phyloP scores from a whole-genome alignment of 2,888 invertebrate species.

The Chydorus sphaericus region DNA sequence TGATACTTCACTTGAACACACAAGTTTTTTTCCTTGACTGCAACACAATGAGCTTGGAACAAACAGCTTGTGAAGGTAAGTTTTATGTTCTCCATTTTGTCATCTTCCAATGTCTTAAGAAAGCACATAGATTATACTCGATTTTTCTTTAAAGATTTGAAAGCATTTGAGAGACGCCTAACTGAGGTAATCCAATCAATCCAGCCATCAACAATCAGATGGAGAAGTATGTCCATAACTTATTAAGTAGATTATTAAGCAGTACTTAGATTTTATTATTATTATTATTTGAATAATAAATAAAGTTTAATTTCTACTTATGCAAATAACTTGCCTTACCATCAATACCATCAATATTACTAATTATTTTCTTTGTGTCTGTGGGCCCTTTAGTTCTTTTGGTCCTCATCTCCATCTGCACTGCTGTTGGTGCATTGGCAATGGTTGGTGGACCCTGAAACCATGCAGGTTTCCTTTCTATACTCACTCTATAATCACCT shows the following conservation, averaged over 20 bases:
- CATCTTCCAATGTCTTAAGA: background rate
- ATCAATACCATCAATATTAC: too few relatives aligned
- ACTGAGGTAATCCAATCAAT: conserved; percentile 94
- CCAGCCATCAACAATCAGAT: conserved; percentile 83
- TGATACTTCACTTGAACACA: background rate
- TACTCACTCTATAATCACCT: conserved; percentile 89
- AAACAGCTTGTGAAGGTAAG: conserved; percentile 80
- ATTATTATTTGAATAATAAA: background rate
- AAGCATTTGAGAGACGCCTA: conserved; percentile 90
- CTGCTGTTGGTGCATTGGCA: conserved; percentile 89
- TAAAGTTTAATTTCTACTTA: conserved; percentile 3
- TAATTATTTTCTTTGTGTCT: too few relatives aligned
- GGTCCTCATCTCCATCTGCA: conserved; percentile 70
- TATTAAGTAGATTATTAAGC: background rate
- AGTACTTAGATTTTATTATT: conserved; percentile 1
- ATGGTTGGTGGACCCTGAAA: conserved; percentile 88
- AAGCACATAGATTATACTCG: background rate
- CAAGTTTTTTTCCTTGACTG: conserved; percentile 4
- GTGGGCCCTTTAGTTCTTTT: conserved; percentile 62
- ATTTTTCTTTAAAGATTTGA: conserved; percentile 57
- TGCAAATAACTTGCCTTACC: too few relatives aligned
- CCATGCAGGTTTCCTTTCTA: conserved; percentile 74
- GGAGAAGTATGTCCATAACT: conserved; percentile 62
- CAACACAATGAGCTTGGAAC: conserved; percentile 60
- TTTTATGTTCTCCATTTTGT: conserved; percentile 10